Base-by-base conservation (phyloP, 64 coral and sea anemone genomes). In the Astreopora myriophthalma region DNA sequence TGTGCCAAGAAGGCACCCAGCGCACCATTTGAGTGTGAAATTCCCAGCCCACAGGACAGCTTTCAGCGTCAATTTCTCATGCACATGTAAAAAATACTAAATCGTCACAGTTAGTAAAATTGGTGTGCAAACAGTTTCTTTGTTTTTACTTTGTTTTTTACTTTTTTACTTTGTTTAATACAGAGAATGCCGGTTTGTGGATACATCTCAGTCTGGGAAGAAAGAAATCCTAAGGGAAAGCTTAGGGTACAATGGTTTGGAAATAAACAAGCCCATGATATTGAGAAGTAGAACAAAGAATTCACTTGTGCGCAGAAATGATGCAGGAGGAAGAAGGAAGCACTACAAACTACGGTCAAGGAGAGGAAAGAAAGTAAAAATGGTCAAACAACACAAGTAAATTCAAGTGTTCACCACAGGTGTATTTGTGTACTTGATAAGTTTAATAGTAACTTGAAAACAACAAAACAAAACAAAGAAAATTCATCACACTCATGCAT, bases 261-360 rank as follows among this genome's bases (percentile, higher is more conserved):
- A 81, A 81, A 38, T 34, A 35, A 81, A 81, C 8, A 83, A 35
- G 8, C 33, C 55, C 32, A 83, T 83, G 79, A 38, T 20, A 38
- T 57, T 38, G 31, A 83, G 79, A 65, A 63, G 79, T 63, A 19
- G 19, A 25, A 24, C 30, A 83, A 83, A 38, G 4, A 37, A 39
- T 64, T 28, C 51, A 28, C 0, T 25, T 13, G 5, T 35, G 24
- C 27, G n/a, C 32, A 9, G 6, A 34, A 23, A 60, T 83, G 20
- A 83, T 16, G 23, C 5, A 65, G 3, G 7, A 25, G 3, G 29
- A 63, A 32, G 0, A 36, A 38, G 32, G 52, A 81, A 52, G 19
- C 57, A 6, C 4, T 33, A 39, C 57, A 83, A 64, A 16, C 30
- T 38, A 6, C 79, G 57, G 9, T n/a, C 32, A 23, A 62, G 52